Base-by-base conservation (phyloP, 2,113 vertebrate genomes). In the Odocoileus hemionus region DNA sequence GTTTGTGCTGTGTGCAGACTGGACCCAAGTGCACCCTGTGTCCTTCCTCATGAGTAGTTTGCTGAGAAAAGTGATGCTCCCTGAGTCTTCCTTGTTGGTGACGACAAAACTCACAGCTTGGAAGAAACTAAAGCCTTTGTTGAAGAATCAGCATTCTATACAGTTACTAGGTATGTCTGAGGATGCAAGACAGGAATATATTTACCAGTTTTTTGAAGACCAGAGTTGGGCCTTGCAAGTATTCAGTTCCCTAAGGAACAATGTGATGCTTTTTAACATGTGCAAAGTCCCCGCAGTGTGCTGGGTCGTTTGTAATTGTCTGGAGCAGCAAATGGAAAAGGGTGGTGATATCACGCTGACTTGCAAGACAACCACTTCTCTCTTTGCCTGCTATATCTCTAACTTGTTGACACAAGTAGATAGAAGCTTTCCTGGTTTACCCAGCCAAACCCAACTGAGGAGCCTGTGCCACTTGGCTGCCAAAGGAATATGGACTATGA, bases 11-110 rank as follows among this genome's bases (percentile, higher is more conserved):
- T 94, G 95, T 15, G 15, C 52, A 14, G 82, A 98, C 21, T 92
- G 92, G 76, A 58, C 8, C n/a, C 97, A 97, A 74, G 39, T 95
- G 30, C 86, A 93, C 70, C 92, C 97, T 0, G 94, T 98, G 84
- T 97, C 94, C 23, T 89, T 98, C 70, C 98, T 94, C 54, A 94
- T 98, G 64, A 98, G 97, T 76, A 98, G 98, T 90, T 97, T 99
- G 60, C 91, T 99, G 43, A 98, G 89, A 80, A 96, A 94, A 89
- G 96, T 25, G 43, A 91, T 99, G 67, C 96, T 98, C 33, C 70
- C 94, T 0, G 13, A 97, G 39, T 96, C 98, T 0, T 98, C 64
- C 47, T 96, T 99, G 86, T 47, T 98, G 28, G 55, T 99, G 93
- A 98, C 98, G 4, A 97, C 96, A 0, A 96, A 98, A 88, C 91